These are phyloP conservation scores for Cyprinodon tularosa DNA, from an alignment of 2,113 vertebrate species.

Conservation along the genomic window DNA sequence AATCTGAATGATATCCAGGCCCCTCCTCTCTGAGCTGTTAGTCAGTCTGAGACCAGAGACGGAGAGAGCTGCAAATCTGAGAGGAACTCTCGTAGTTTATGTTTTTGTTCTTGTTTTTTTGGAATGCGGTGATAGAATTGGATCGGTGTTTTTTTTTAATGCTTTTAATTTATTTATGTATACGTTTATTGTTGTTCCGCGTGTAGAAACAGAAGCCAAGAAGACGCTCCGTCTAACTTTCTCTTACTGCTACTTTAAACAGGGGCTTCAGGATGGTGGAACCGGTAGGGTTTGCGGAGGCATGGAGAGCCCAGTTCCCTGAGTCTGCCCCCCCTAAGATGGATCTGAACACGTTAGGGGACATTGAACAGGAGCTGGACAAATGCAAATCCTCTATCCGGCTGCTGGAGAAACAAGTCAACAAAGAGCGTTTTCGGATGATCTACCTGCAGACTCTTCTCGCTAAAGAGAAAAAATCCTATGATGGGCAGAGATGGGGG, in stretches of 20 bases:
- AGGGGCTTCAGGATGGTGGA: slow-evolving; percentile 88
- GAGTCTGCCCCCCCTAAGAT: slow-evolving; percentile 94
- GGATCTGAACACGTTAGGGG: slow-evolving; percentile 90
- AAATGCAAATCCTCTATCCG: slow-evolving; percentile 93
- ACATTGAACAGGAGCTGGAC: slow-evolving; percentile 94
- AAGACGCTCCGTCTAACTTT: slow-evolving; percentile 9
- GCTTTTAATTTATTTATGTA: background rate
- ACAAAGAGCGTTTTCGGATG: slow-evolving; percentile 98
- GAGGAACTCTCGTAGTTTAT: background rate
- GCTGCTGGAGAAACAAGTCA: slow-evolving; percentile 94
- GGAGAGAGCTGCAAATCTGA: slow-evolving; percentile 20
- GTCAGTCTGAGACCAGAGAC: slow-evolving; percentile 18
- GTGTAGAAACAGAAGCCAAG: background rate
- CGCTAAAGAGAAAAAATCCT: slow-evolving; percentile 95
- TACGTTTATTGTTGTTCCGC: slow-evolving; percentile 6
- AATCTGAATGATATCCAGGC: slow-evolving; percentile 42
- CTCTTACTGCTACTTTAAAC: slow-evolving; percentile 33
- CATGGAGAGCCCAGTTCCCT: slow-evolving; percentile 97
- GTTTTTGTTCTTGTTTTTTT: slow-evolving; percentile 1
- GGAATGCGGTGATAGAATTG: background rate
- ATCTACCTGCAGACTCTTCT: slow-evolving; percentile 98
- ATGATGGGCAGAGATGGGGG: slow-evolving; percentile 94
- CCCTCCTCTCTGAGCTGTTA: slow-evolving; percentile 55
- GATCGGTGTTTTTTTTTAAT: background rate
- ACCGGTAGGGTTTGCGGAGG: slow-evolving; percentile 95